phyloP scores from a whole-genome alignment of 2,888 invertebrate species.

The Diplolepis rosae region DNA sequence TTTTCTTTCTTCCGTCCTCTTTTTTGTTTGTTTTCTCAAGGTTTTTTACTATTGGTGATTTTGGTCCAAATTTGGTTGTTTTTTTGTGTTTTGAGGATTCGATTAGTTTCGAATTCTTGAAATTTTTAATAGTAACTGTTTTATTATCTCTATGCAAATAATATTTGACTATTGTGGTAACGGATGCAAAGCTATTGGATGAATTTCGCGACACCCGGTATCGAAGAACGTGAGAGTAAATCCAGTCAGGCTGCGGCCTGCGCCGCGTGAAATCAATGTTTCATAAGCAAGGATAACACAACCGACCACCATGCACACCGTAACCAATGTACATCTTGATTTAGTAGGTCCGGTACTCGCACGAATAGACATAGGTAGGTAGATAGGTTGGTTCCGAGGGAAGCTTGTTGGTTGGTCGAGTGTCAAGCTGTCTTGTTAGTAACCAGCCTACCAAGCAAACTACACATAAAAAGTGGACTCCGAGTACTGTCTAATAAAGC shows the following conservation, averaged over 20 bases:
- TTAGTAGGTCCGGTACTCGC: constrained; percentile 69
- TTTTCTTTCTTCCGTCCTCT: too few species aligned
- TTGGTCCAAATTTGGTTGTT: too few species aligned
- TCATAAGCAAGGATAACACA: constrained; percentile 71
- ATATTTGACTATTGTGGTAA: not conserved
- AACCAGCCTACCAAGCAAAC: constrained; percentile 46
- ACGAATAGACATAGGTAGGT: constrained; percentile 45
- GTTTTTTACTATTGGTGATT: too few species aligned
- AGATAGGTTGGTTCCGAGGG: constrained; percentile 51
- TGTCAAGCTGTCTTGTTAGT: constrained; percentile 71
- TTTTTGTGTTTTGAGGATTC: too few species aligned
- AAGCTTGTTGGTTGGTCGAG: constrained; percentile 61
- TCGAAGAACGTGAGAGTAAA: constrained; percentile 56
- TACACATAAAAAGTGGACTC: constrained; percentile 42
- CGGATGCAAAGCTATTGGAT: not conserved
- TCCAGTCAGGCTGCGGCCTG: constrained; percentile 54
- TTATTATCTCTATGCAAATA: too few species aligned
- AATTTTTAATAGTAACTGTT: too few species aligned
- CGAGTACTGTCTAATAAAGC: constrained; percentile 67
- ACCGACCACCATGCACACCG: constrained; percentile 68
- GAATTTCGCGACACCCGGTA: constrained; percentile 55
- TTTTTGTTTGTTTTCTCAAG: too few species aligned
- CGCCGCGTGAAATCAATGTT: constrained; percentile 73
- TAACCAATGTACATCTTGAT: constrained; percentile 74
- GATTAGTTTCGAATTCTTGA: too few species aligned